phyloP scores from a whole-genome alignment of 2,113 vertebrate genomes.

The Tricholaema leucomelas region DNA sequence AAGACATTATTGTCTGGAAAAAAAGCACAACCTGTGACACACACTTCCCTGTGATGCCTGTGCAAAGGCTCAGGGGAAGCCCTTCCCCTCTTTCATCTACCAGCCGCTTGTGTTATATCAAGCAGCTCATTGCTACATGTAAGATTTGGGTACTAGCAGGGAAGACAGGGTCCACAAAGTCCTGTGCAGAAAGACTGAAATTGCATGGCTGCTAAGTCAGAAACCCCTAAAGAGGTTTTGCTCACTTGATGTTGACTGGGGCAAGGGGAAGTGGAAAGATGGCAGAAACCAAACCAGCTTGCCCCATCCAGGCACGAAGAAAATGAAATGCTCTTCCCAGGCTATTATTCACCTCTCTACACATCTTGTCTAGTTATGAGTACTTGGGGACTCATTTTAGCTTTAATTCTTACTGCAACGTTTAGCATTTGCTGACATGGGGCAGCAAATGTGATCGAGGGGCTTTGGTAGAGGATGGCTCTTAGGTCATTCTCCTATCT shows the following conservation, averaged over 20 bases:
- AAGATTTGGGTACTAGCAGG: not conserved
- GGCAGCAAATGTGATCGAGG: not conserved
- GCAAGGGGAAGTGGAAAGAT: not conserved
- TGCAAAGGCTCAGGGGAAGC: not conserved
- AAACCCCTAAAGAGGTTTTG: not conserved
- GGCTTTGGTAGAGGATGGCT: not conserved
- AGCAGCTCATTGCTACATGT: not conserved
- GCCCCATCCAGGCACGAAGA: not conserved
- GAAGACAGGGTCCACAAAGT: not conserved
- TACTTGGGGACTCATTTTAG: not conserved
- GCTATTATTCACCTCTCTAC: not conserved
- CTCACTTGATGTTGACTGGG: not conserved
- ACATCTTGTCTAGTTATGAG: not conserved
- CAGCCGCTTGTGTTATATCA: rapidly evolving
- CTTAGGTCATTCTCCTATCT: not conserved
- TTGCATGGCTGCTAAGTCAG: not conserved
- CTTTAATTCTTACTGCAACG: not conserved
- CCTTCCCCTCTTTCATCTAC: not conserved
- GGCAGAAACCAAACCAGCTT: not conserved
- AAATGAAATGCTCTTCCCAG: not conserved
- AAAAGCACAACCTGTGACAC: not conserved
- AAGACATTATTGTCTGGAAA: not conserved
- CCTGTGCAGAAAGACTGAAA: not conserved
- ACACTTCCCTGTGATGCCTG: not conserved
- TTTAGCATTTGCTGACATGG: not conserved